A percentile compares a stretch with the other conserved stretches of the same genome.
These are phyloP conservation scores for Eulemur mongoz DNA, from an alignment of 2,797 vertebrate genomes.

Conservation along the genomic window DNA sequence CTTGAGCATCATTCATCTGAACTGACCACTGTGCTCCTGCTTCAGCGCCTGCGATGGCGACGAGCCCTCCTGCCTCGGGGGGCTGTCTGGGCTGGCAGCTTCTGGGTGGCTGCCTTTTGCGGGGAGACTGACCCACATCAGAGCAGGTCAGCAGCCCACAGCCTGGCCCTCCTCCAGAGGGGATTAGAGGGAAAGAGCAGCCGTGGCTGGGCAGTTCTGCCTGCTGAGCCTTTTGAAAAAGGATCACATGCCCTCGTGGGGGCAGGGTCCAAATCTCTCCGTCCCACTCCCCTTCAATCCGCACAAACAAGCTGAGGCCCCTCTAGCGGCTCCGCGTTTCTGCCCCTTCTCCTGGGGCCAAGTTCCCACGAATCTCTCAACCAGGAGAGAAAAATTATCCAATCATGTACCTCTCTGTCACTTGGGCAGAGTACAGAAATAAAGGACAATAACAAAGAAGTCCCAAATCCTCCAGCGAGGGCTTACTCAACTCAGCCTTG, in stretches of 20 bases:
- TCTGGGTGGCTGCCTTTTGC: conserved; percentile 51
- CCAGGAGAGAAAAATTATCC: neutral
- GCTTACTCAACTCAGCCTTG: neutral
- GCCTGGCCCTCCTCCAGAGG: conserved; percentile 65
- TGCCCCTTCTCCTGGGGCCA: neutral
- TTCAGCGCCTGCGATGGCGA: conserved; percentile 38
- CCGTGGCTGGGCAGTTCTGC: neutral
- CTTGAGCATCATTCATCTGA: neutral
- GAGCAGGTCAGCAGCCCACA: conserved; percentile 73
- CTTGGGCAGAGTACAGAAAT: neutral
- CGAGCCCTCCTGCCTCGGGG: conserved; percentile 58
- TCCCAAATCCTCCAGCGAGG: neutral
- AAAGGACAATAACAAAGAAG: neutral
- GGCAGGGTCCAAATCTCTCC: neutral
- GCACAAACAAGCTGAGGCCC: neutral
- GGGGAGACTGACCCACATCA: conserved; percentile 70
- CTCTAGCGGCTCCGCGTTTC: fast-evolving
- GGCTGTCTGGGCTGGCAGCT: conserved; percentile 77
- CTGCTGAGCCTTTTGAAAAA: neutral
- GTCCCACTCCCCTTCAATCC: neutral
- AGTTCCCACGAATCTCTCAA: neutral
- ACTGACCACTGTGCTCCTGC: neutral
- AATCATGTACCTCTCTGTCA: neutral
- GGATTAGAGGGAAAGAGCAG: conserved; percentile 39
- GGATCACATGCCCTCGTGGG: conserved; percentile 12